Conservation (phyloP, 2,888 invertebrate genomes). For the Erannis defoliaria region DNA sequence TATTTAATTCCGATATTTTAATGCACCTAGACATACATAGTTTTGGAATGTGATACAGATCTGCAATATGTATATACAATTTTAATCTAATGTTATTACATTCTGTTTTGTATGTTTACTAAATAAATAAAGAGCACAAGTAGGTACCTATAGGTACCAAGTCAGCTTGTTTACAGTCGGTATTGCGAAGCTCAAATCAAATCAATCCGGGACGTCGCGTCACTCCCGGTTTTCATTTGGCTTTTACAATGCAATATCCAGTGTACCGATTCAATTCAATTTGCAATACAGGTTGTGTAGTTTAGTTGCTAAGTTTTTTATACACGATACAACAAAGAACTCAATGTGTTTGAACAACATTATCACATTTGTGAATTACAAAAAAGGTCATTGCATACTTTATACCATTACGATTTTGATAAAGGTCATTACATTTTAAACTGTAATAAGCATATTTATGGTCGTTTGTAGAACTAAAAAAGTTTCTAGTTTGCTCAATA, state of each 20-base stretch:
- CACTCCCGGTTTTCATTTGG: constrained; percentile 11
- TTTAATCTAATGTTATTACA: too few species aligned
- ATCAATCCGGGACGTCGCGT: constrained; percentile 19
- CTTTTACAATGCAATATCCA: constrained; percentile 13
- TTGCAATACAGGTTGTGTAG: constrained; percentile 6
- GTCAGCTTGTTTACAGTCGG: background rate
- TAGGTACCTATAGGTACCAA: background rate
- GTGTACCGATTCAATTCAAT: constrained; percentile 12
- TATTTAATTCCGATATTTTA: too few species aligned
- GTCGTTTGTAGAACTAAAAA: too few species aligned
- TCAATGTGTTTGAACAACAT: background rate
- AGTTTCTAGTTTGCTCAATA: too few species aligned
- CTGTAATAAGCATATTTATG: too few species aligned
- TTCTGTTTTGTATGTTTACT: too few species aligned
- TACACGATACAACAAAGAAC: background rate
- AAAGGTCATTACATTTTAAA: too few species aligned
- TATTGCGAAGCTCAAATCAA: constrained; percentile 13
- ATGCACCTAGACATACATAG: too few species aligned
- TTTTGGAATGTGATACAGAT: too few species aligned
- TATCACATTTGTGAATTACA: background rate
- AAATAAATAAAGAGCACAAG: background rate
- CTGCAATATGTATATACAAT: too few species aligned
- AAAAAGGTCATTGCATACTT: too few species aligned
- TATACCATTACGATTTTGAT: too few species aligned
- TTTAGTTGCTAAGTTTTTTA: background rate